Evolutionary conservation across 2,888 invertebrate species (phyloP).

Genomic region (Criorhina ranunculi): DNA sequence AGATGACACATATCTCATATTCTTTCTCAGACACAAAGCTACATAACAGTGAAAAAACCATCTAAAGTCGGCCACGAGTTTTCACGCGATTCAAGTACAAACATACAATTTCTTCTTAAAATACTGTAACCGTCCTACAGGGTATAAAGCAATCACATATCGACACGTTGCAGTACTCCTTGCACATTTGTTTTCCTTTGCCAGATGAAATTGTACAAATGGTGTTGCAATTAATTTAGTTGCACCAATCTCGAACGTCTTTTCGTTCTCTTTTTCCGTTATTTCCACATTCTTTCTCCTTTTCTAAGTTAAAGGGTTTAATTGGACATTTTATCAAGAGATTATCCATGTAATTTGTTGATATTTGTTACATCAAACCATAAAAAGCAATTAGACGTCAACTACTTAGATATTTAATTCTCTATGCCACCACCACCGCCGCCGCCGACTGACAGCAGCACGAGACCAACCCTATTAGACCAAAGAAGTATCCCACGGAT

Average conservation of each 20-base stretch:
- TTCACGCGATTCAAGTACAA: no score
- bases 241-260: not conserved
- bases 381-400: conserved; percentile 59
- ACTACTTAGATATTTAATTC: conserved; percentile 39
- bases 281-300: not conserved
- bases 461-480: no score
- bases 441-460: no score
- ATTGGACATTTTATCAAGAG: conserved; percentile 64
- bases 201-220: conserved; percentile 17
- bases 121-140: no score
- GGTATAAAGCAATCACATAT: no score
- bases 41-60: no score
- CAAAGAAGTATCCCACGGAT: conserved; percentile 49
- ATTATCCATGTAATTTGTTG: conserved; percentile 69
- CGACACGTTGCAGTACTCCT: not conserved
- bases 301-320: conserved; percentile 38
- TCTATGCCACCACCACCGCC: not conserved
- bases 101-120: no score
- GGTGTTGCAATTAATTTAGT: conserved; percentile 27
- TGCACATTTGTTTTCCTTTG: not conserved
- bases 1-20: no score
- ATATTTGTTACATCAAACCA: conserved; percentile 55
- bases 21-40: no score
- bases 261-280: not conserved
- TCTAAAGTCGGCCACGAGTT: no score